Conservation (phyloP, 2,888 invertebrate species). For the Limnephilus lunatus region DNA sequence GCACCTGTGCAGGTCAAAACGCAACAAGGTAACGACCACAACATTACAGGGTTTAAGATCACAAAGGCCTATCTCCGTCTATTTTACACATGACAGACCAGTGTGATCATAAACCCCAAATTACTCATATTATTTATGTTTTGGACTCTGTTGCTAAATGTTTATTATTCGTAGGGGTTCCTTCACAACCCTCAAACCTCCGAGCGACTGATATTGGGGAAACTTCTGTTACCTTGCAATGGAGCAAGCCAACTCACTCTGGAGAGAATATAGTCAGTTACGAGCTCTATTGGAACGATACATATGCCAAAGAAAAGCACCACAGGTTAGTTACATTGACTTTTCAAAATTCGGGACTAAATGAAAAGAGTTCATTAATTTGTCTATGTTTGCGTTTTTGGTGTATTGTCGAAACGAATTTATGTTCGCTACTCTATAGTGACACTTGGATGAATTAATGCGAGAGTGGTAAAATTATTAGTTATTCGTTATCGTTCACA, state of each 20-base stretch:
- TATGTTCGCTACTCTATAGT: not conserved
- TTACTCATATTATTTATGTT: too few relatives aligned
- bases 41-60: not conserved
- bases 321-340: constrained; percentile 79
- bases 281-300: constrained; percentile 98
- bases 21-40: constrained; percentile 86
- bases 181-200: constrained; percentile 95
- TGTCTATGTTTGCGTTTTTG: too few relatives aligned
- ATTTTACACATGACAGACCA: not conserved
- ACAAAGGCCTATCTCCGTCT: not conserved
- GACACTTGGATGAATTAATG: too few relatives aligned
- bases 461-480: too few relatives aligned
- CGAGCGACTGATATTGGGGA: constrained; percentile 92
- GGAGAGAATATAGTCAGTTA: constrained; percentile 96
- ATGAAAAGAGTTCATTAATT: too few relatives aligned
- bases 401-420: too few relatives aligned
- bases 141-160: not conserved
- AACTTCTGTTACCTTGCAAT: constrained; percentile 92
- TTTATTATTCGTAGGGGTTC: constrained; percentile 83
- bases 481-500: not conserved
- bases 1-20: constrained; percentile 98
- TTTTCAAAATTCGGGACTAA: not conserved
- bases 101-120: not conserved
- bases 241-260: constrained; percentile 94
- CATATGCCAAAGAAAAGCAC: constrained; percentile 93